Conservation (phyloP, 2,888 invertebrate genomes). For the Xestia c-nigrum region DNA sequence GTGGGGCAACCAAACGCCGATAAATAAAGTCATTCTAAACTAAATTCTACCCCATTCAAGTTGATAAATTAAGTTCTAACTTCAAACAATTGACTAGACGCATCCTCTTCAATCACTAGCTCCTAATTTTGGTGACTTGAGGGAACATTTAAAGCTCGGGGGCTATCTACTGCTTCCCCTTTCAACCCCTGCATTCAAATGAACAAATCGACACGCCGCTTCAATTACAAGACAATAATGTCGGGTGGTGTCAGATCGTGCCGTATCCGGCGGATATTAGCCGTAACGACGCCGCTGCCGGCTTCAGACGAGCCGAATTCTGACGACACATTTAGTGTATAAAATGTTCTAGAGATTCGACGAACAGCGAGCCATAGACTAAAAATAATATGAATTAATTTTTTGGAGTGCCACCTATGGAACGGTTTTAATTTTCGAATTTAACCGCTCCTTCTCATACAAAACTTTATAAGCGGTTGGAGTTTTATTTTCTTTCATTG, state of each 20-base stretch:
- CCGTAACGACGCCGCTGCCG: slow-evolving; percentile 76
- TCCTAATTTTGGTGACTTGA: slow-evolving; percentile 56
- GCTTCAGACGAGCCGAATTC: slow-evolving; percentile 84
- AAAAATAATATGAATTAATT: slow-evolving; percentile 35
- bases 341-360: slow-evolving; percentile 63
- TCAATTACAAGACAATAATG: slow-evolving; percentile 88
- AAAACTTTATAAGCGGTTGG: neutral
- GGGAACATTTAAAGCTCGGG: slow-evolving; percentile 45
- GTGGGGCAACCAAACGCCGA: neutral
- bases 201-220: slow-evolving; percentile 86
- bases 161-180: slow-evolving; percentile 52
- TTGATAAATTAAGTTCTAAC: slow-evolving; percentile 57
- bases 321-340: slow-evolving; percentile 87
- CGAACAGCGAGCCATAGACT: slow-evolving; percentile 47
- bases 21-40: slow-evolving; percentile 8
- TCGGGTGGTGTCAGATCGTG: slow-evolving; percentile 76
- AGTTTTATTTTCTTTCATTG: neutral
- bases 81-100: slow-evolving; percentile 53
- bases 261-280: slow-evolving; percentile 89
- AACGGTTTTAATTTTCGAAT: slow-evolving; percentile 19
- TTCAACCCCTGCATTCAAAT: slow-evolving; percentile 70
- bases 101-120: slow-evolving; percentile 57
- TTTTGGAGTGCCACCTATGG: slow-evolving; percentile 7
- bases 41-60: slow-evolving; percentile 34
- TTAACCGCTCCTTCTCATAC: neutral